phyloP scores from a whole-genome alignment of 1,140 invertebrate species.

The Orchestia grillus region DNA sequence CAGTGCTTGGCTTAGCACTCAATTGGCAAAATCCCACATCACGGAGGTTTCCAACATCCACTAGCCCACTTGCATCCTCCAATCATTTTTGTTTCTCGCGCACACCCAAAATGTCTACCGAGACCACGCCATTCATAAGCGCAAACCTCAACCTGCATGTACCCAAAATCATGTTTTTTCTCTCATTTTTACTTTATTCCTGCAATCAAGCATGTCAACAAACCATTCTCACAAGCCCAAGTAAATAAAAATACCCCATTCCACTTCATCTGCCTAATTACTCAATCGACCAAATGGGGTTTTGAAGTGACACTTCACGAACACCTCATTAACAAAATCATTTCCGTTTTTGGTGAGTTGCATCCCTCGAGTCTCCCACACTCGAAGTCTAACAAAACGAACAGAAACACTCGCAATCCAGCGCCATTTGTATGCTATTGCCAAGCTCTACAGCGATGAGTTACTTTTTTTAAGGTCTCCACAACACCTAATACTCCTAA shows the following conservation, averaged over 20 bases:
- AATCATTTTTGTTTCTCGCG: background rate
- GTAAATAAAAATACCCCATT: background rate
- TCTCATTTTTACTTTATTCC: background rate
- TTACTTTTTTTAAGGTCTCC: background rate
- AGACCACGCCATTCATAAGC: background rate
- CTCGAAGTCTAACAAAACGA: too few species aligned
- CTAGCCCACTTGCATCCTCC: background rate
- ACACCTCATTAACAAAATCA: background rate
- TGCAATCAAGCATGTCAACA: background rate
- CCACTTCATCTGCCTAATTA: background rate
- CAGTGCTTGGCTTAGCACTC: background rate
- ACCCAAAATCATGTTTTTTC: background rate
- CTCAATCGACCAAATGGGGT: background rate
- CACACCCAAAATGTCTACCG: background rate
- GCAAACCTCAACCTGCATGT: background rate
- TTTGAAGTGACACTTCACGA: background rate
- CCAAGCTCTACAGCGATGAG: background rate
- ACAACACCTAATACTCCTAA: background rate
- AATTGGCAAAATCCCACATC: background rate
- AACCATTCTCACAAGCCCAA: background rate
- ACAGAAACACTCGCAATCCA: background rate
- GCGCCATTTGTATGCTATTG: background rate
- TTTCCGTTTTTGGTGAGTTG: background rate
- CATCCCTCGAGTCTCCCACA: too few species aligned
- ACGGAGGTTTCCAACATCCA: background rate